Conservation (phyloP, 2,113 vertebrate genomes). For the Erythrocebus patas region DNA sequence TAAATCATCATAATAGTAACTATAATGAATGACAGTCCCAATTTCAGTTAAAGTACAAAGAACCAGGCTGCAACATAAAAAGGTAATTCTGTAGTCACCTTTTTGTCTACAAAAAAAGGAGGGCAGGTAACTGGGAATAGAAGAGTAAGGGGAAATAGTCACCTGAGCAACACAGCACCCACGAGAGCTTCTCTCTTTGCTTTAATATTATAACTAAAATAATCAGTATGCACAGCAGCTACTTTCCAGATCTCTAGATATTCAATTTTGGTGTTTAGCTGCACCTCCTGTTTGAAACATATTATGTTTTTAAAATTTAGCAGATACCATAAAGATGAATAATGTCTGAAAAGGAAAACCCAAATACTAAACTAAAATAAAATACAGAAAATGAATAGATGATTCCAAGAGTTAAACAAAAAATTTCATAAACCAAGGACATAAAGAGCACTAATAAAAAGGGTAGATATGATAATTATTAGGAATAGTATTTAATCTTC, state of each 20-base stretch:
- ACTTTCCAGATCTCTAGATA: background rate
- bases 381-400: background rate
- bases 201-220: background rate
- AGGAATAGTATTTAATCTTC: background rate
- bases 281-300: background rate
- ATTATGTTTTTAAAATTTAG: constrained; percentile 6
- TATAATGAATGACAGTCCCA: background rate
- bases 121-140: background rate
- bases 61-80: background rate
- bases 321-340: background rate
- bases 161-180: background rate
- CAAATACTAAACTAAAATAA: constrained; percentile 33
- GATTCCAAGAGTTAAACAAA: constrained; percentile 25
- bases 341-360: background rate
- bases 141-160: background rate
- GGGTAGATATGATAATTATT: background rate
- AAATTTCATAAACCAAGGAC: background rate
- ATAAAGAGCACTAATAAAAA: background rate
- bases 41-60: background rate
- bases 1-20: background rate
- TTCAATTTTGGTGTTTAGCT: background rate
- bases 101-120: background rate
- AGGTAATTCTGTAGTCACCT: background rate
- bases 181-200: background rate
- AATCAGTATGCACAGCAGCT: background rate